These are phyloP conservation scores for Unio delphinus DNA, from an alignment of 2,888 invertebrate genomes.

Conservation along the genomic window DNA sequence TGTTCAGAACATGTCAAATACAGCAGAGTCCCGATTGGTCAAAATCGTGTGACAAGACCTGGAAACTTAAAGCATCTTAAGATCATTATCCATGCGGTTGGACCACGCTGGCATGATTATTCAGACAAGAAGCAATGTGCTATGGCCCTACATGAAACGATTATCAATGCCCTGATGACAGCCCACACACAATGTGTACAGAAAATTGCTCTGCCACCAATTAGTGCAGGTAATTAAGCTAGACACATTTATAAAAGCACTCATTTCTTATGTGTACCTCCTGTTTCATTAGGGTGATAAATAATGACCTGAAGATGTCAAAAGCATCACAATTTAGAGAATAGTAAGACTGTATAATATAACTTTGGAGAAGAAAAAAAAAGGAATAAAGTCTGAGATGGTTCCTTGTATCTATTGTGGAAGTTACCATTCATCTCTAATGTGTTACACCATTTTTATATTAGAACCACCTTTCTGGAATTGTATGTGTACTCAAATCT, in stretches of 20 bases:
- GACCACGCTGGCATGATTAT: conserved; percentile 46
- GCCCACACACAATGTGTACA: conserved; percentile 17
- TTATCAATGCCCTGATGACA: conserved; percentile 23
- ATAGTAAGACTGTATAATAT: no score
- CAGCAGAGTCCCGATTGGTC: conserved; percentile 22
- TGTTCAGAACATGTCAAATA: conserved; percentile 28
- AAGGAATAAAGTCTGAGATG: no score
- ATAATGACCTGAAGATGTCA: no score
- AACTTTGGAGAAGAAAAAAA: no score
- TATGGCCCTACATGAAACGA: conserved; percentile 25
- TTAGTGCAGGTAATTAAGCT: conserved; percentile 40
- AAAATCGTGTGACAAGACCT: conserved; percentile 31
- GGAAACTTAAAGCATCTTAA: conserved; percentile 35
- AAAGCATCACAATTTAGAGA: no score
- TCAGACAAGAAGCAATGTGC: conserved; percentile 20
- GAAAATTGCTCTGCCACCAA: conserved; percentile 48
- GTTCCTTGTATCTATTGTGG: no score
- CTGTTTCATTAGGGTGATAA: neutral
- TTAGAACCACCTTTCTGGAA: no score
- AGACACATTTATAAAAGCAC: neutral
- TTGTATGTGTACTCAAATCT: no score
- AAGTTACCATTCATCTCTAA: no score
- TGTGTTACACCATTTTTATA: no score
- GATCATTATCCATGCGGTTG: conserved; percentile 47
- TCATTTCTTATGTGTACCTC: neutral